Evolutionary conservation across 37 sponge, comb jelly and placozoan species (phyloP), one percentile per base, ranked within the genome.

Genomic region (Chondrosia reniformis): DNA sequence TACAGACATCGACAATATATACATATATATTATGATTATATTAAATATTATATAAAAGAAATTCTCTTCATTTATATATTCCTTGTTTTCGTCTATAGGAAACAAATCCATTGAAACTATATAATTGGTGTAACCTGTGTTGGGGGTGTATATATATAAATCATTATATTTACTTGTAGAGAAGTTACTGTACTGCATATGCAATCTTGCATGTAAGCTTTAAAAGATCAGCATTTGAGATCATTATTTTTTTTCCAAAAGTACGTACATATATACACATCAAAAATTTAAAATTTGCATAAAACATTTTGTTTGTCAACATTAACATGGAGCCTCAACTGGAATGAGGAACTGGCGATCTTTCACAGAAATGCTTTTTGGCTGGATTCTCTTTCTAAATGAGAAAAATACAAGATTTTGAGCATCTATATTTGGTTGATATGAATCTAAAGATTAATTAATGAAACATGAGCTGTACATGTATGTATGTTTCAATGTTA

Each of bases 351-450:
- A 69, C 9, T 69, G 72, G 24, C 43, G 4, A 22, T 40, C 43
- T 44, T 40, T 69, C 44, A 6, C 72, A 2, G 80, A 54, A 66
- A 80, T 22, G 10, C 81, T 58, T 42, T 80, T 84, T 0, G 89
- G 85, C 33, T 58, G 69, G 45, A 89, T 62, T 34, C 89, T 84
- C 49, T 89, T 85, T 0, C 72, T 69, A 7, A 8, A 64, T 15
- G 15, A 19, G 52, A 49, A 49, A 15, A 49, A 49, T 49, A 10
- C 52, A 49, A 49, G 52, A 19, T 19, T 62, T 25, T 62, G 8
- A 25, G 63, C 27, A 12, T 62, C 63, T 28, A 62, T 22, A 62
- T 24, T 25, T 62, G 17, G 17, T 25, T 62, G 27, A 22, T 28
- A 24, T 62, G 63, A 25, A 62, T 25, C 12, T 12, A 49, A 12